Percentiles rank a stretch among this genome's conserved stretches.
Conservation (phyloP, 2,888 invertebrate genomes). For the Hypercompe scribonia region DNA sequence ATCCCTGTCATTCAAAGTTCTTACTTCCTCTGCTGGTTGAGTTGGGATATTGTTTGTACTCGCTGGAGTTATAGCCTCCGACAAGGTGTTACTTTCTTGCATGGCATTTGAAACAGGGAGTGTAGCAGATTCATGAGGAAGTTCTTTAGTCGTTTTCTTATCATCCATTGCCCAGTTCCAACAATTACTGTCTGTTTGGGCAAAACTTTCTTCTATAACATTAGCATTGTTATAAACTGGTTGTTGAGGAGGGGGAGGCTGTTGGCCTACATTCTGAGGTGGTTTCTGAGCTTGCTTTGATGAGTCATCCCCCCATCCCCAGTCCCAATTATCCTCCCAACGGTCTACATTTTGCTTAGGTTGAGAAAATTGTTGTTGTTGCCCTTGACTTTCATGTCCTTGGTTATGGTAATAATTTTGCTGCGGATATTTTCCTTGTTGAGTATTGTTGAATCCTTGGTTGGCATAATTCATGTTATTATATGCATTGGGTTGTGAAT, state of each 20-base stretch:
- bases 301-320: slow-evolving; percentile 87
- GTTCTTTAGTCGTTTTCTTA: slow-evolving; percentile 64
- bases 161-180: slow-evolving; percentile 89
- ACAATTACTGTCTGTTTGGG: slow-evolving; percentile 72
- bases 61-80: slow-evolving; percentile 50
- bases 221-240: slow-evolving; percentile 76
- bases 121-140: slow-evolving; percentile 44
- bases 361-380: slow-evolving; percentile 62
- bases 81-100: slow-evolving; percentile 53
- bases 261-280: slow-evolving; percentile 47
- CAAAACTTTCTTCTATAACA: slow-evolving; percentile 87
- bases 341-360: slow-evolving; percentile 65
- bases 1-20: slow-evolving; percentile 75
- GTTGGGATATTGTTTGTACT: slow-evolving; percentile 50
- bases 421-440: slow-evolving; percentile 64
- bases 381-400: slow-evolving; percentile 42
- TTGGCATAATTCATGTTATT: slow-evolving; percentile 68
- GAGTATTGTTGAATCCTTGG: slow-evolving; percentile 60
- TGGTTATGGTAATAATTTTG: slow-evolving; percentile 72
- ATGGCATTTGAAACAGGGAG: slow-evolving; percentile 48
- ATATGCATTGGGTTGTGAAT: slow-evolving; percentile 62
- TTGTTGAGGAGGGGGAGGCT: slow-evolving; percentile 48
- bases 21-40: slow-evolving; percentile 66
- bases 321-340: slow-evolving; percentile 86
- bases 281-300: slow-evolving; percentile 73